phyloP scores from a whole-genome alignment of 1,140 invertebrate species.

The Babylonia areolata region DNA sequence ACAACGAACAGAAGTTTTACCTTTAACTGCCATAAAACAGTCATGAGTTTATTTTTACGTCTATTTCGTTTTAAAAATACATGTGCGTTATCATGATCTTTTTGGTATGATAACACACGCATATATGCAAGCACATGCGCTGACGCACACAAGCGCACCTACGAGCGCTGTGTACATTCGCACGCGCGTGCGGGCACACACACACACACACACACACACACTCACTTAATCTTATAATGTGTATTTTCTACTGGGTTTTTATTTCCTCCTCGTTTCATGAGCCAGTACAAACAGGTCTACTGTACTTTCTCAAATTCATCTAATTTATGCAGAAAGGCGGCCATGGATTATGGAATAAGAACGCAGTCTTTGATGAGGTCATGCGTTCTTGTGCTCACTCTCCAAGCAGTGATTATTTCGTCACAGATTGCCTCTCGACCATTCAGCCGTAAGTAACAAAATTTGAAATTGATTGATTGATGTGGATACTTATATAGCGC shows the following conservation, averaged over 20 bases:
- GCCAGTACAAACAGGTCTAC: no score
- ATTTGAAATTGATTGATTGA: no score
- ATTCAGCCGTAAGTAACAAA: background rate
- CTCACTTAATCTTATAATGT: no score
- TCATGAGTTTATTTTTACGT: no score
- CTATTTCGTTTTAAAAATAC: no score
- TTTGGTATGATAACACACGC: no score
- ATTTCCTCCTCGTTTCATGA: no score
- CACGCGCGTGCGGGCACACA: background rate
- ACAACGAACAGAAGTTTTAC: no score
- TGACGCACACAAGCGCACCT: background rate
- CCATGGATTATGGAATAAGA: background rate
- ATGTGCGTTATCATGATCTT: no score
- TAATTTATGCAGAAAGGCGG: background rate
- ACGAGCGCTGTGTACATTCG: background rate
- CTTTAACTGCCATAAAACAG: no score
- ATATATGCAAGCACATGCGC: background rate
- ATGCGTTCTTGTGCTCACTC: background rate
- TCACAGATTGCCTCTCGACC: background rate
- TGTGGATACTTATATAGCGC: no score
- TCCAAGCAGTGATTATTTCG: background rate
- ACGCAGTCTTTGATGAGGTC: background rate
- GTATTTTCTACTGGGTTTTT: no score
- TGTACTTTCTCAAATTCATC: background rate
- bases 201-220: conserved; percentile 16